Percentiles rank a stretch among this genome's conserved stretches.
Evolutionary conservation across 2,888 invertebrate genomes (phyloP).

Genomic region (Parnassius mnemosyne): DNA sequence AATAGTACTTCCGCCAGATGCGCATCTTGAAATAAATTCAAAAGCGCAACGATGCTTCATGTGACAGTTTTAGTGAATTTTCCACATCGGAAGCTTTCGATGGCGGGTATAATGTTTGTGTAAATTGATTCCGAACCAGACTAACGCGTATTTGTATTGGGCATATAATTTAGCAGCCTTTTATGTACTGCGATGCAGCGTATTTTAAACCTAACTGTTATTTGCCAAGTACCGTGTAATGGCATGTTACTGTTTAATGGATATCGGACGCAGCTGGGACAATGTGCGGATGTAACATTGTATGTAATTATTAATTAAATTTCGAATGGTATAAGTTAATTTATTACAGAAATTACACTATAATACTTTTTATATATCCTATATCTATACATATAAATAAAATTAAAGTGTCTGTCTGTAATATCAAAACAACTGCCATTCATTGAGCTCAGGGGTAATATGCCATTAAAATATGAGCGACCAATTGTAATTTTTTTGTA

Average conservation of each 20-base stretch:
- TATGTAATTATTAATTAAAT: constrained; percentile 14
- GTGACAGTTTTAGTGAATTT: constrained; percentile 27
- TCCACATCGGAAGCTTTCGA: constrained; percentile 21
- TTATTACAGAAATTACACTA: no score
- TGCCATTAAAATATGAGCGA: no score
- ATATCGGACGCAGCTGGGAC: constrained; percentile 12
- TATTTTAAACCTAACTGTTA: constrained; percentile 15
- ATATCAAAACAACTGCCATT: no score
- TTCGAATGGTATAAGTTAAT: not conserved
- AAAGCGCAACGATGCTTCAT: constrained; percentile 21
- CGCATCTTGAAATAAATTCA: constrained; percentile 19
- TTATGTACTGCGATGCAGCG: constrained; percentile 1
- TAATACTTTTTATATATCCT: no score
- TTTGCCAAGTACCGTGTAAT: constrained; percentile 13
- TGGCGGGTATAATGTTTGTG: constrained; percentile 21
- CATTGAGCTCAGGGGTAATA: no score
- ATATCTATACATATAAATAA: no score
- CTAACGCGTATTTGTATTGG: constrained; percentile 19
- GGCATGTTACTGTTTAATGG: constrained; percentile 9
- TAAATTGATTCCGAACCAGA: constrained; percentile 22
- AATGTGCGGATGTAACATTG: not conserved
- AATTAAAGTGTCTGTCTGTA: no score
- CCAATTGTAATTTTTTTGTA: no score
- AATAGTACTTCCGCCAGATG: no score
- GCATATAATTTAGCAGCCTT: constrained; percentile 13